Evolutionary conservation across 1,140 invertebrate genomes (phyloP).

Genomic region (Ridgeia piscesae): DNA sequence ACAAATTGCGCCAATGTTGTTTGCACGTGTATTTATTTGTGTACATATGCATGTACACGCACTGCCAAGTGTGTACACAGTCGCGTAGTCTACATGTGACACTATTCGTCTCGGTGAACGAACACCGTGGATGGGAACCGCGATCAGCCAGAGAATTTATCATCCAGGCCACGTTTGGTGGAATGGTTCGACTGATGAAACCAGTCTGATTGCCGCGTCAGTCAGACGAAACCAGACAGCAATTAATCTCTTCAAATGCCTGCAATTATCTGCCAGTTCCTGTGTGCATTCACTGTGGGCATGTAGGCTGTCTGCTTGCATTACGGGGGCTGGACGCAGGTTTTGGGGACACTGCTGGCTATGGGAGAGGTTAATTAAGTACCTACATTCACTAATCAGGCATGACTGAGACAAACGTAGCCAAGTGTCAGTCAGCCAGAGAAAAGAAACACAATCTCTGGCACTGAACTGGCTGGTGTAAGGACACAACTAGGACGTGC

Average conservation of each 20-base stretch:
- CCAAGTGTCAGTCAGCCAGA: neutral
- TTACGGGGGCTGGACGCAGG: neutral
- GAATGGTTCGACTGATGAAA: neutral
- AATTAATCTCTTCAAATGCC: neutral
- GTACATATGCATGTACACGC: neutral
- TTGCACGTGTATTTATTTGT: neutral
- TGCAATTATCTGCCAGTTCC: neutral
- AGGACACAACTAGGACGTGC: too few relatives aligned
- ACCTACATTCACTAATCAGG: neutral
- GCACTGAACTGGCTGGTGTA: too few relatives aligned
- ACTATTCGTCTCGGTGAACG: neutral
- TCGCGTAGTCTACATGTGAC: neutral
- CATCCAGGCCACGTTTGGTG: neutral
- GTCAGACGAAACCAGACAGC: neutral
- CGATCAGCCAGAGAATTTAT: neutral
- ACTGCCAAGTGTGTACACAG: neutral
- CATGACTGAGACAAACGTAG: neutral
- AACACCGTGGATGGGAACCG: neutral
- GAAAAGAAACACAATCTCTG: too few relatives aligned
- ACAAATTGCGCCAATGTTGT: neutral
- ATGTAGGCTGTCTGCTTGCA: neutral
- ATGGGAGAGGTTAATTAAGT: neutral
- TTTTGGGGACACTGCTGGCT: neutral
- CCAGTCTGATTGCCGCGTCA: neutral
- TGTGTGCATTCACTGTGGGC: neutral